These are phyloP conservation scores for Syngnathus floridae DNA, from an alignment of 2,113 vertebrate genomes.

Conservation along the genomic window DNA sequence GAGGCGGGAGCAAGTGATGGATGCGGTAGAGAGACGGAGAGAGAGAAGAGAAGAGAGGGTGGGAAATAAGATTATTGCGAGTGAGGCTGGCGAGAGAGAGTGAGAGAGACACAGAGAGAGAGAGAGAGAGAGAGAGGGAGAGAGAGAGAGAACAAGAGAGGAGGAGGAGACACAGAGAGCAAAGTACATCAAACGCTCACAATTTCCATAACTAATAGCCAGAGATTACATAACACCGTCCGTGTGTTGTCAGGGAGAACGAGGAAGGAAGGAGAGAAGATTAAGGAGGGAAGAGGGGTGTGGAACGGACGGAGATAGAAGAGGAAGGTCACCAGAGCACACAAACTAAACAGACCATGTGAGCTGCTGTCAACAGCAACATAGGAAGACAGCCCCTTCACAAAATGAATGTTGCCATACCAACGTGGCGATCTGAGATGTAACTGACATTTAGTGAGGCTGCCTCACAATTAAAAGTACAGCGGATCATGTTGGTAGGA, in stretches of 20 bases:
- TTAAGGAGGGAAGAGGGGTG: conserved; percentile 19
- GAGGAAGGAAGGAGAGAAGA: conserved; percentile 36
- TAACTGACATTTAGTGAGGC: background rate
- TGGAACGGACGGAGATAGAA: background rate
- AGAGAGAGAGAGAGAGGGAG: too few species aligned
- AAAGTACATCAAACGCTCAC: conserved; percentile 60
- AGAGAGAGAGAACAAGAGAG: background rate
- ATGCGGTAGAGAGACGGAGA: conserved; percentile 45
- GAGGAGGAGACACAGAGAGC: conserved; percentile 1
- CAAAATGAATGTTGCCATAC: background rate
- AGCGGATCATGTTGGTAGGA: background rate
- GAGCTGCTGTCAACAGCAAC: background rate
- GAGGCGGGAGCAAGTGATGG: conserved; percentile 21
- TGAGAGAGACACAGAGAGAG: conserved; percentile 12
- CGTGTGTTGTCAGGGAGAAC: conserved; percentile 63
- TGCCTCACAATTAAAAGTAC: background rate
- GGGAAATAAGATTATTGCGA: conserved; percentile 37
- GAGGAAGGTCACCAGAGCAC: conserved; percentile 6
- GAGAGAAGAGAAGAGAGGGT: conserved; percentile 21
- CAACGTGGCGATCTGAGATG: background rate
- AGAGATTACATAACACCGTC: conserved; percentile 58
- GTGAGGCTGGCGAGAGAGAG: conserved; percentile 8
- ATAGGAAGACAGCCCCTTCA: too few species aligned
- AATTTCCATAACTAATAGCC: conserved; percentile 68
- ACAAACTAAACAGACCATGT: background rate